Conservation (phyloP, 2,888 invertebrate species). For the Steinernema carpocapsae region DNA sequence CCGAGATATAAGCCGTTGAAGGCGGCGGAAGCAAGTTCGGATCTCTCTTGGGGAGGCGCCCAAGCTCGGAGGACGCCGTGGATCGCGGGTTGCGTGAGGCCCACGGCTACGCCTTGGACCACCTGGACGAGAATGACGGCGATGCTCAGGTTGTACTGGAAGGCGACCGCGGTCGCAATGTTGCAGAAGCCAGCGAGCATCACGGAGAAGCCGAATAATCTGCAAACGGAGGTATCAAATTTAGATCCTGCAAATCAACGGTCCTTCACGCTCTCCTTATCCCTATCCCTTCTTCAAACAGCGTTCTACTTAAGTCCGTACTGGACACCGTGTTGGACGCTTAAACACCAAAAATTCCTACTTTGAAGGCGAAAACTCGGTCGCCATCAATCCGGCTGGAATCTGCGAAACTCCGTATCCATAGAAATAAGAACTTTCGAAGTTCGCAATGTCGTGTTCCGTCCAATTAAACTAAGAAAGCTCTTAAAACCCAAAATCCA, state of each 20-base stretch:
- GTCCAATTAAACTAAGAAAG: slow-evolving; percentile 55
- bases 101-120: slow-evolving; percentile 83
- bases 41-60: slow-evolving; percentile 96
- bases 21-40: slow-evolving; percentile 90
- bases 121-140: slow-evolving; percentile 86
- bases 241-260: no score
- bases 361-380: slow-evolving; percentile 91
- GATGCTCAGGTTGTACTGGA: slow-evolving; percentile 74
- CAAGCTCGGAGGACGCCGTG: slow-evolving; percentile 99
- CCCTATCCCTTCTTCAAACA: no score
- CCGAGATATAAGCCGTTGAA: slow-evolving; percentile 97
- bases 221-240: neutral
- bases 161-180: slow-evolving; percentile 86
- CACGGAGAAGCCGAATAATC: slow-evolving; percentile 87
- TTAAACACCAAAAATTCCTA: no score
- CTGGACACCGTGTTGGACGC: no score
- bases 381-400: slow-evolving; percentile 94
- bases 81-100: slow-evolving; percentile 97
- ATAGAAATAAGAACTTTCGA: slow-evolving; percentile 97
- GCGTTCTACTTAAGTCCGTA: no score
- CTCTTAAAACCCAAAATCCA: neutral
- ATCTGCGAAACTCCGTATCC: slow-evolving; percentile 96
- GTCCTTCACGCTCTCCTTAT: no score
- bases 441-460: slow-evolving; percentile 75
- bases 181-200: slow-evolving; percentile 87